Conservation (phyloP, 2,113 vertebrate species). For the Formicarius rufipectus region DNA sequence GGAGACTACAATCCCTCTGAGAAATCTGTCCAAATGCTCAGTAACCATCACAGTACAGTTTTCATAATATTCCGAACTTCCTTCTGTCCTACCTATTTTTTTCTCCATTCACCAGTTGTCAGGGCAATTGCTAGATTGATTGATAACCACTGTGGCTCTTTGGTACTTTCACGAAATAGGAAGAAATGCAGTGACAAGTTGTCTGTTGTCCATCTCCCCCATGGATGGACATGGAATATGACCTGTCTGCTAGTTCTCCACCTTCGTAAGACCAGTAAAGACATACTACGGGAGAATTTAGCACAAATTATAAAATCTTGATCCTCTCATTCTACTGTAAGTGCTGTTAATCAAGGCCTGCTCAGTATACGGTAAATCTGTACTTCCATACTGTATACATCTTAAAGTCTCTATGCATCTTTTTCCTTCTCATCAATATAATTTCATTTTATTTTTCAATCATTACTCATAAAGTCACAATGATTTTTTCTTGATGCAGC, state of each 20-base stretch:
- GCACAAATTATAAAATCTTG: not conserved
- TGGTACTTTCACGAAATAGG: not conserved
- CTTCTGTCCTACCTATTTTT: not conserved
- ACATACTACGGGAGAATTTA: not conserved
- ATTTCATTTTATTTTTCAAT: not conserved
- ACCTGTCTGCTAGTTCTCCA: not conserved
- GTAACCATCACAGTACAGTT: not conserved
- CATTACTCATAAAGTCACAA: not conserved
- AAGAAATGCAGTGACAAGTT: not conserved
- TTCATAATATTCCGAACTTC: not conserved
- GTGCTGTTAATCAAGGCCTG: not conserved
- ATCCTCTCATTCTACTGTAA: not conserved
- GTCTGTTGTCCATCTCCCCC: not conserved
- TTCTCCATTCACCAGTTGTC: not conserved
- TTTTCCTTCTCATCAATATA: not conserved
- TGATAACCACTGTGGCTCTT: not conserved
- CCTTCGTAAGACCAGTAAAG: not conserved
- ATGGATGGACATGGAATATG: not conserved
- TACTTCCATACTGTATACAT: not conserved
- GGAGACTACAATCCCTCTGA: not conserved
- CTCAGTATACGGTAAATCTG: not conserved
- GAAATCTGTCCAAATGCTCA: not conserved
- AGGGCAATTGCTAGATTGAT: not conserved
- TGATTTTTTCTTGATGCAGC: not conserved
- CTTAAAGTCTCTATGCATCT: not conserved